phyloP scores from a whole-genome alignment of 2,113 vertebrate species.

The Oncorhynchus gorbuscha region DNA sequence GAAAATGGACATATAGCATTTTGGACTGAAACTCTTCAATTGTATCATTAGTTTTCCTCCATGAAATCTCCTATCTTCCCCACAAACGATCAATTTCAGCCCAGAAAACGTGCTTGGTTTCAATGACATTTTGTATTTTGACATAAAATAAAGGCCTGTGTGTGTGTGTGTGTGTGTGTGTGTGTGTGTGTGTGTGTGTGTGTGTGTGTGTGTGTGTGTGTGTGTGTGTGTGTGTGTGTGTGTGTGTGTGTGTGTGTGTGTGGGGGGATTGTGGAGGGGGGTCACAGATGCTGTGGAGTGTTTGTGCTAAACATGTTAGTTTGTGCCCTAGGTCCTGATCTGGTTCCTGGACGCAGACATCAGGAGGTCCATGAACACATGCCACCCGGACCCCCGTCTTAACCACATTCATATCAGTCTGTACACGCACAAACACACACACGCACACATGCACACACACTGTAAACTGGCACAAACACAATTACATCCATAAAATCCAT shows the following conservation, averaged over 20 bases:
- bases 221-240: slow-evolving; percentile 2
- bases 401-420: not conserved
- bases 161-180: not conserved
- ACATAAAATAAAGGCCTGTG: not conserved
- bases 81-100: not conserved
- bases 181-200: not conserved
- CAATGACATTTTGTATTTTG: not conserved
- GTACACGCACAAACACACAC: not conserved
- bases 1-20: too few species aligned
- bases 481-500: not conserved
- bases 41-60: not conserved
- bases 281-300: slow-evolving; percentile 20
- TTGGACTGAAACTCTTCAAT: not conserved
- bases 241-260: not conserved
- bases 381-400: slow-evolving; percentile 9
- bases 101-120: not conserved
- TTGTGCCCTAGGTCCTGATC: slow-evolving; percentile 26
- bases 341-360: slow-evolving; percentile 18
- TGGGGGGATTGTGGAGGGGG: not conserved
- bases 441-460: slow-evolving; percentile 4
- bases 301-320: slow-evolving; percentile 16
- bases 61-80: not conserved
- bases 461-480: not conserved
- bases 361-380: slow-evolving; percentile 16
- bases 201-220: slow-evolving; percentile 2